A percentile compares a stretch with the other conserved stretches of the same genome.
These are phyloP conservation scores for Criorhina ranunculi DNA, from an alignment of 2,888 invertebrate species.

Conservation along the genomic window DNA sequence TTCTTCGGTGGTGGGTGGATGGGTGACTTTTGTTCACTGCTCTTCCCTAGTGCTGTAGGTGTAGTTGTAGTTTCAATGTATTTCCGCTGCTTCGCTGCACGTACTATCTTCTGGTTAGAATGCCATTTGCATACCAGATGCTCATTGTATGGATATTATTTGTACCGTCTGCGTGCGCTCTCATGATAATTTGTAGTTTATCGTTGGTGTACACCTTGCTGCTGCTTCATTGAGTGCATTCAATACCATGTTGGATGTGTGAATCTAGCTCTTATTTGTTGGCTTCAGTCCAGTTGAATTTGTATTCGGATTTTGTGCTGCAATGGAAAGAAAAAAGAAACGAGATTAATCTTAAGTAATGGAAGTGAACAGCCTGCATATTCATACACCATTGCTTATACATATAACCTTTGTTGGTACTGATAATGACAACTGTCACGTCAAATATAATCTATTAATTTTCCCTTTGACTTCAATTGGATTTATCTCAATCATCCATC, in stretches of 20 bases:
- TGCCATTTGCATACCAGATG: slow-evolving; percentile 63
- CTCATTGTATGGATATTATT: slow-evolving; percentile 52
- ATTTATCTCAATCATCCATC: no score
- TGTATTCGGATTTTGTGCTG: slow-evolving; percentile 14
- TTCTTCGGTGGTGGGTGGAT: slow-evolving; percentile 53
- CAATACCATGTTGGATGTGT: slow-evolving; percentile 9
- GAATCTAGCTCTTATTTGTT: slow-evolving; percentile 1
- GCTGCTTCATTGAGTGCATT: slow-evolving; percentile 8
- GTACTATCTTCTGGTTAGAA: slow-evolving; percentile 61
- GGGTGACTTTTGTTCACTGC: slow-evolving; percentile 8
- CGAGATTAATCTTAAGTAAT: slow-evolving; percentile 8
- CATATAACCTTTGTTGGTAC: no score
- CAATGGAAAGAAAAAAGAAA: slow-evolving; percentile 11
- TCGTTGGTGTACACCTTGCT: slow-evolving; percentile 2
- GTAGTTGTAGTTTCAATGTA: slow-evolving; percentile 26
- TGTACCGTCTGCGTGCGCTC: slow-evolving; percentile 29
- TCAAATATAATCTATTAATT: no score
- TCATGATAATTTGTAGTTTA: slow-evolving; percentile 60
- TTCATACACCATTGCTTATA: no score
- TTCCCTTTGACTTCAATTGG: no score
- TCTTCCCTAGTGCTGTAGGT: slow-evolving; percentile 22
- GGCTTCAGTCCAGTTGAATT: background rate
- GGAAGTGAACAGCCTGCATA: no score
- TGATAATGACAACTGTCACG: no score
- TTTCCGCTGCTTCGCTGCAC: slow-evolving; percentile 30